phyloP scores from a whole-genome alignment of 2,113 vertebrate genomes.

The Phocoena phocoena region DNA sequence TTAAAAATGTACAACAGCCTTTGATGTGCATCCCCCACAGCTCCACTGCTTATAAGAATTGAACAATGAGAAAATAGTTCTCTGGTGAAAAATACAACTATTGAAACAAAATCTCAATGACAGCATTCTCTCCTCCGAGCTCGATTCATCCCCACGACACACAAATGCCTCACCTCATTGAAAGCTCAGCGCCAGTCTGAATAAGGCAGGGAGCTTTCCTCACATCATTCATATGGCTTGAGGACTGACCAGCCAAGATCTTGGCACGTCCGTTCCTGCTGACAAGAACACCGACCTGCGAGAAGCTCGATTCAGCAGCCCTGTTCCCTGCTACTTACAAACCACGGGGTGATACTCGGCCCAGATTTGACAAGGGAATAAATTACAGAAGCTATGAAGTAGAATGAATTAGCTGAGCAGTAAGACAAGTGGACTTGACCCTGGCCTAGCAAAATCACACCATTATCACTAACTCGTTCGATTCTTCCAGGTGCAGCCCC shows the following conservation, averaged over 20 bases:
- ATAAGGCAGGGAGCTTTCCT: not conserved
- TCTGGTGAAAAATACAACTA: not conserved
- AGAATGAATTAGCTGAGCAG: not conserved
- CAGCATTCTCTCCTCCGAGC: not conserved
- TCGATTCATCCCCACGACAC: not conserved
- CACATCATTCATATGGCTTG: not conserved
- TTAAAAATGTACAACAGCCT: not conserved
- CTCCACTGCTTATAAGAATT: not conserved
- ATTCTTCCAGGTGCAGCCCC: not conserved
- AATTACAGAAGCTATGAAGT: not conserved
- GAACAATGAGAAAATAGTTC: not conserved
- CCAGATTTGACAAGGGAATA: not conserved
- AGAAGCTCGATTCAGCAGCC: not conserved
- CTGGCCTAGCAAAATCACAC: not conserved
- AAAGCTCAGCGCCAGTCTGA: not conserved
- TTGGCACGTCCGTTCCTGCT: not conserved
- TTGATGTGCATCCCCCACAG: not conserved
- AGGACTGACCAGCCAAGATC: not conserved
- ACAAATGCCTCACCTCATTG: not conserved
- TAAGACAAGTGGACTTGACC: not conserved
- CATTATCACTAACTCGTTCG: too few relatives aligned
- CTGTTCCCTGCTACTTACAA: not conserved
- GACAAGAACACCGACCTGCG: not conserved
- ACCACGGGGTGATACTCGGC: too few relatives aligned
- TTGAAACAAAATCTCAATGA: constrained; percentile 8